A percentile compares a stretch with the other conserved stretches of the same genome.
Evolutionary conservation across 2,113 vertebrate species (phyloP).

Genomic region (Willisornis vidua): DNA sequence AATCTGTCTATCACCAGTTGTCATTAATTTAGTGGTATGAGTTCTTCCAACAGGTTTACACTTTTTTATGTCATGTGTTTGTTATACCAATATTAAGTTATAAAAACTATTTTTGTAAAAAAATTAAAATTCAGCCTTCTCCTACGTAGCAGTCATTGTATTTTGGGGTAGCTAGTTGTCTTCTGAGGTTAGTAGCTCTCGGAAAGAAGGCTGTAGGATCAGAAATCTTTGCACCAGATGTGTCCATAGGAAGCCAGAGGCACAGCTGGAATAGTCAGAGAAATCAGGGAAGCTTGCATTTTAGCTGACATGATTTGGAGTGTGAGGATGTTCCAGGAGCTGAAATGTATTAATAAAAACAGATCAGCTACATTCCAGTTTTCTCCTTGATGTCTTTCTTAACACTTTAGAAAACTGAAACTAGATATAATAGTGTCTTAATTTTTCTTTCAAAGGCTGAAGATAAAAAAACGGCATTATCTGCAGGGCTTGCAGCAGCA

Average conservation of each 20-base stretch:
- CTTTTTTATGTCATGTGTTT: neutral
- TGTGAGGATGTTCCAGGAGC: neutral
- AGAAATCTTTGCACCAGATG: neutral
- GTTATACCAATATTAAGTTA: neutral
- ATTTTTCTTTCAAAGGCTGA: constrained; percentile 74
- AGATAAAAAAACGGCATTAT: constrained; percentile 75
- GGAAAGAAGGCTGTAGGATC: neutral
- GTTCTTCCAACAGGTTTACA: neutral
- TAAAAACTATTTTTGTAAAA: rapidly evolving
- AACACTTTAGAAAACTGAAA: neutral
- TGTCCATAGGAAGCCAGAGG: neutral
- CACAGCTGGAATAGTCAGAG: neutral
- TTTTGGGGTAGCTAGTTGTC: neutral
- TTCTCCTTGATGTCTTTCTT: neutral
- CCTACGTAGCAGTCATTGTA: neutral
- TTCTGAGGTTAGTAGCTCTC: neutral
- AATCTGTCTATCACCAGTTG: neutral
- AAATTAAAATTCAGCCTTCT: neutral
- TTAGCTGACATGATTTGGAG: neutral
- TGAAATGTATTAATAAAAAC: neutral
- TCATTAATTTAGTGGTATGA: neutral
- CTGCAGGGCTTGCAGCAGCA: constrained; percentile 62
- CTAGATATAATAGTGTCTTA: neutral
- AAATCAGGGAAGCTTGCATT: neutral
- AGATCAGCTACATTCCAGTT: neutral